Base-by-base conservation (phyloP, 2,888 invertebrate species). In the Neoaliturus tenellus region DNA sequence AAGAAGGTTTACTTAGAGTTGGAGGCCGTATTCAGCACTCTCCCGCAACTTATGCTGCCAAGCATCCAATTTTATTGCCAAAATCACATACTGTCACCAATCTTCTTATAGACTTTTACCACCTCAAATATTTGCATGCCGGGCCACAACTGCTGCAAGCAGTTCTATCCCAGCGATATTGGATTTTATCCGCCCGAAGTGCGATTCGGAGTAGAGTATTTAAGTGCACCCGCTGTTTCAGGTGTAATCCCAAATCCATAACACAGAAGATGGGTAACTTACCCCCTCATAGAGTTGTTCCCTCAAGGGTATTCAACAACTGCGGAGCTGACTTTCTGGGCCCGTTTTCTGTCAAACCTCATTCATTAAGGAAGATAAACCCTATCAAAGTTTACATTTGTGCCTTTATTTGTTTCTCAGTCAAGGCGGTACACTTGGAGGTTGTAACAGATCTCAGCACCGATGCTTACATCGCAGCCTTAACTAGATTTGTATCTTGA, bases 1-100 rank as follows among this genome's bases (percentile, higher is more conserved):
- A 62, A 1, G 20, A 20, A 12, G 25, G 39, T n/a, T 10, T 81
- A 12, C 33, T 86, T 31, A 48, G 86, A 82, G 86, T 87, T 4
- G 87, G 86, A 17, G 85, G 85, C 2, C 39, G 39, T 12, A 39
- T 39, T 39, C 39, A 39, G 39, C 39, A 39, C 39, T 39, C 39
- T 8, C 39, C 12, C 39, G 8, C 6, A 39, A 6, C 39, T 8
- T 39, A 8, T 12, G 39, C 39, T 8, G 6, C 39, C 6, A 39
- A 39, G 39, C 12, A 55, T n/a, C 55, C 55, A 20, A 20, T 55
- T 6, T 6, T 55, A 10, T 55, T 55, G 23, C 83, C 80, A 17
- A 17, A 25, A 6, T 31, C 28, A 51, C 83, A 83, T 10, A 10
- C 5, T 75, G 25, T 80, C 14, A 48, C n/a, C n/a, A 20, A 17